Conservation (phyloP, 2,888 invertebrate species). For the Heteropelma amictum region DNA sequence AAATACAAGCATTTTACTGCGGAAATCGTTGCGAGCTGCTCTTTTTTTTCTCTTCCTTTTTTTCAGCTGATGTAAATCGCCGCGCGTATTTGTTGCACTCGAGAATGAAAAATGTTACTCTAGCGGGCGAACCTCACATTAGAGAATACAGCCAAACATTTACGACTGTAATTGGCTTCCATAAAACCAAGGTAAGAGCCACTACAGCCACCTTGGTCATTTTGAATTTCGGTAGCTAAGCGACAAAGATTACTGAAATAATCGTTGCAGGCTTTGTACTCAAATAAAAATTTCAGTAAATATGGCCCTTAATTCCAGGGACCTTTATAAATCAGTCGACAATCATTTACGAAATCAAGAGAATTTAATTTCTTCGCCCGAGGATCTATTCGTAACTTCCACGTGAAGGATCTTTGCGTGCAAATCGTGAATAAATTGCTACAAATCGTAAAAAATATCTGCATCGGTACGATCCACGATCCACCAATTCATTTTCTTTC, state of each 20-base stretch:
- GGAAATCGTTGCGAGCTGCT: background rate
- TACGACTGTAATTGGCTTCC: conserved; percentile 30
- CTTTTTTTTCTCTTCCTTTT: conserved; percentile 1
- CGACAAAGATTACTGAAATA: too few species aligned
- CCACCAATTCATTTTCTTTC: too few species aligned
- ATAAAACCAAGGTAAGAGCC: conserved; percentile 10
- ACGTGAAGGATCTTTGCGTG: too few species aligned
- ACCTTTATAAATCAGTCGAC: background rate
- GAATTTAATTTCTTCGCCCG: background rate
- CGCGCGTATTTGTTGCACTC: conserved; percentile 7
- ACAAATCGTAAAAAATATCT: too few species aligned
- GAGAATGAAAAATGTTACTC: conserved; percentile 12
- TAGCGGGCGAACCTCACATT: conserved; percentile 32
- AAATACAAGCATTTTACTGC: background rate
- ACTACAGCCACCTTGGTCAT: conserved; percentile 7
- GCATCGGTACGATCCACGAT: too few species aligned
- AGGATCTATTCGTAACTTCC: background rate
- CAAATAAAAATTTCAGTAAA: background rate
- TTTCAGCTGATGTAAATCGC: conserved; percentile 13
- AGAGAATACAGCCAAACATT: conserved; percentile 35
- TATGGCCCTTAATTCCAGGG: too few species aligned
- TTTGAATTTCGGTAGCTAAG: conserved; percentile 26
- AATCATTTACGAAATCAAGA: background rate
- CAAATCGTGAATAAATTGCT: too few species aligned
- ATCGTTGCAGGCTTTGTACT: conserved; percentile 21